Conservation (phyloP, 1,140 invertebrate genomes). For the Aporrectodea caliginosa region DNA sequence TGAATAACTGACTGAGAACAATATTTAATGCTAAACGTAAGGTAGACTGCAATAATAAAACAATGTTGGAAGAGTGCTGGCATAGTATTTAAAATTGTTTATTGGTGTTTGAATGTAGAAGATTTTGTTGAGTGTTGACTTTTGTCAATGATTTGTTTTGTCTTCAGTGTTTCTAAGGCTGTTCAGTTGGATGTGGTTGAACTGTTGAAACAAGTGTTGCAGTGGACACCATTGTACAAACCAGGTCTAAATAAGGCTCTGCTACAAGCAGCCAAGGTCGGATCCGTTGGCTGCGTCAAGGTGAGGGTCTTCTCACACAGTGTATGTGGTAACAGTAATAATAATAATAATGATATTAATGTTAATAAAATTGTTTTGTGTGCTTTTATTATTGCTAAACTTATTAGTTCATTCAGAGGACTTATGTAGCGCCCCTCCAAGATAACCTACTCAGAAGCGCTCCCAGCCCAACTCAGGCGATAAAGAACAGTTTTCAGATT, state of each 20-base stretch:
- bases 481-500: too few relatives aligned
- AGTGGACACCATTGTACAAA: constrained; percentile 31
- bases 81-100: too few relatives aligned
- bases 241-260: constrained; percentile 32
- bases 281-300: constrained; percentile 31
- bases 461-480: too few relatives aligned
- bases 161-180: constrained; percentile 23
- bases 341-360: too few relatives aligned
- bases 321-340: too few relatives aligned
- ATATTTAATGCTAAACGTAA: background rate
- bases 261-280: constrained; percentile 32
- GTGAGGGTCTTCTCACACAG: too few relatives aligned
- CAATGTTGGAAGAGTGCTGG: background rate
- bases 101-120: too few relatives aligned
- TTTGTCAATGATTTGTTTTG: background rate
- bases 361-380: too few relatives aligned
- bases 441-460: too few relatives aligned
- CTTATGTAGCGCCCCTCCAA: too few relatives aligned
- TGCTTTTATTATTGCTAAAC: too few relatives aligned
- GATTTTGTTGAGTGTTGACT: constrained; percentile 2
- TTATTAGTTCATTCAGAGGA: too few relatives aligned
- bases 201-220: constrained; percentile 32
- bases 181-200: constrained; percentile 34
- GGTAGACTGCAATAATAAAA: background rate
- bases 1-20: background rate